A percentile compares a stretch with the other conserved stretches of the same genome.
These are phyloP conservation scores for Caenorhabditis remanei DNA, from an alignment of 1,140 invertebrate genomes.

Conservation along the genomic window DNA sequence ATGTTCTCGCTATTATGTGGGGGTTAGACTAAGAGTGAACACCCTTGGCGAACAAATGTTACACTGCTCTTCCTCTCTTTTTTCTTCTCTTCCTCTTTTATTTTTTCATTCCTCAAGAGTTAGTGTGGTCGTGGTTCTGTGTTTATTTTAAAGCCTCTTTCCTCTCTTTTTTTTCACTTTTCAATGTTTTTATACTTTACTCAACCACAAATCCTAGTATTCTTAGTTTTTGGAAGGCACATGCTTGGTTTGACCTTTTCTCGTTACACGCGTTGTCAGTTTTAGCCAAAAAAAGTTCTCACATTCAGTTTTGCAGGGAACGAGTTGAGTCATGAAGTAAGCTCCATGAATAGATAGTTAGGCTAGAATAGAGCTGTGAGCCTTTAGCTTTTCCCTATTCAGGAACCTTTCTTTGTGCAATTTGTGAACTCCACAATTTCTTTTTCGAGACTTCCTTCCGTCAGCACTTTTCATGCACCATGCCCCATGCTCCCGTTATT, in stretches of 20 bases:
- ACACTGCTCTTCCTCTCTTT: conserved; percentile 4
- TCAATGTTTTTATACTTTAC: conserved; percentile 23
- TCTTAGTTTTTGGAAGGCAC: not conserved
- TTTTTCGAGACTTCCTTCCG: not conserved
- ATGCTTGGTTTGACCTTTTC: not conserved
- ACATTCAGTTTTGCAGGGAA: not conserved
- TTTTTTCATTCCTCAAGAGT: conserved; percentile 46
- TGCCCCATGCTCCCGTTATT: not conserved
- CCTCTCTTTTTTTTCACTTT: conserved; percentile 12
- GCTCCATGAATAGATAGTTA: conserved; percentile 49
- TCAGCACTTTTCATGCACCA: not conserved
- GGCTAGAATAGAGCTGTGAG: not conserved
- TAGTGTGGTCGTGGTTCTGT: conserved; percentile 49
- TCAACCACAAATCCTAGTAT: conserved; percentile 31
- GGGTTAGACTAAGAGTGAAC: conserved; percentile 10
- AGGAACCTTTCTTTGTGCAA: conserved; percentile 39
- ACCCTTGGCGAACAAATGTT: conserved; percentile 41
- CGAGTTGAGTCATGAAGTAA: conserved; percentile 14
- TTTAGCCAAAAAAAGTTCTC: not conserved
- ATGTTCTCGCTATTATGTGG: not conserved
- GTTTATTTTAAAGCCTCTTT: conserved; percentile 53
- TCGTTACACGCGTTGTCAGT: not conserved
- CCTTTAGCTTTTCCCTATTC: not conserved
- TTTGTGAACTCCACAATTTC: not conserved
- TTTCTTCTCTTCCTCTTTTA: conserved; percentile 3